Evolutionary conservation across 2,797 vertebrate species (phyloP), one percentile per base, ranked within the genome.

Genomic region (Arremon aurantiirostris): DNA sequence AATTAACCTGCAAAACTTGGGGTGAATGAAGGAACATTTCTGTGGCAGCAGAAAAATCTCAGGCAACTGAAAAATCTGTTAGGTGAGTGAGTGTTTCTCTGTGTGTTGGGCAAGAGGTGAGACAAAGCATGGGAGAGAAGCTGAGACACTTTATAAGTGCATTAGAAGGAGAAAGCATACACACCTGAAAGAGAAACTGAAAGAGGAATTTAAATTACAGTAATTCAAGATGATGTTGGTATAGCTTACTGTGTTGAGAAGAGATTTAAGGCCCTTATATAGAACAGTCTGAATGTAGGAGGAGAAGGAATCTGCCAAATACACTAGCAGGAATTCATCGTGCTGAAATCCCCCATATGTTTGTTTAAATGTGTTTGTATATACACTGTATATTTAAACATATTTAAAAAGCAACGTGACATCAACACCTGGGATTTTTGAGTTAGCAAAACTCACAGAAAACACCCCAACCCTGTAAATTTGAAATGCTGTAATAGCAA

Each of bases 291-390:
- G 86, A 86, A 80, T 91, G 75, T 93, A 44, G 92, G 78, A 66
- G 93, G 73, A 75, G 32, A 94, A 86, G 53, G 70, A 44, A 81
- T 66, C 52, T 96, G 94, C 44, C 88, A 95, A 90, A 87, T 61
- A 50, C 9, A 24, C 22, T 77, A 77, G 30, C 1, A 60, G 3
- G 32, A 80, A 93, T 63, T 56, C 50, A 56, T 78, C 4, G 1
- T 80, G 56, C 42, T 90, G 89, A 94, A 95, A 87, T 34, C 20
- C 19, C 37, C 89, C 92, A 94, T 94, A 91, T 96, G 93, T 82
- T 96, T 89, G 75, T 93, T 94, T 95, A 70, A 92, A 73, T n/a
- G 3, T 95, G 89, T 95, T 96, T 95, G 46, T 41, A 81, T 39
- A 82, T 89, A 71, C 46, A 73, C 27, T 61, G 7, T 44, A 34